A percentile compares a stretch with the other conserved stretches of the same genome.
Conservation (phyloP, 2,797 vertebrate genomes). For the Epinephelus malabaricus region DNA sequence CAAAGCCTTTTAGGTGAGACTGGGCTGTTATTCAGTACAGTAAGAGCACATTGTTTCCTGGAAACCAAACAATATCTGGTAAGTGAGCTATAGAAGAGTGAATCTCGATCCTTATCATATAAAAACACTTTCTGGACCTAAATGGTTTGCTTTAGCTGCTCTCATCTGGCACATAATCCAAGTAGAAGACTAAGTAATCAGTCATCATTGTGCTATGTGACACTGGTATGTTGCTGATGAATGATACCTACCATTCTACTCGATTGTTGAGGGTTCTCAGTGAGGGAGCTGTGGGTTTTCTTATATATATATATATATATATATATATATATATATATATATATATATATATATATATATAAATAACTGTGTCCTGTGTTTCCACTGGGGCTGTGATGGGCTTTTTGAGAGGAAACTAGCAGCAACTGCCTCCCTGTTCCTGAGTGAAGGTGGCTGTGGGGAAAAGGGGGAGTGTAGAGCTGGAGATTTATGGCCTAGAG, state of each 20-base stretch:
- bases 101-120: constrained; percentile 69
- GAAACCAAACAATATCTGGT: constrained; percentile 58
- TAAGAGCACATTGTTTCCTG: constrained; percentile 48
- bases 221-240: constrained; percentile 76
- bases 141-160: constrained; percentile 62
- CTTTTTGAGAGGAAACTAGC: constrained; percentile 75
- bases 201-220: constrained; percentile 80
- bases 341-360: constrained; percentile 24
- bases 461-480: constrained; percentile 68
- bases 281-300: constrained; percentile 41
- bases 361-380: constrained; percentile 39
- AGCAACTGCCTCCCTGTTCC: constrained; percentile 73
- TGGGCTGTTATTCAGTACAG: constrained; percentile 36
- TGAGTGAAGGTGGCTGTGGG: constrained; percentile 76
- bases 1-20: constrained; percentile 49
- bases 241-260: constrained; percentile 68
- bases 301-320: constrained; percentile 22
- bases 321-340: constrained; percentile 28
- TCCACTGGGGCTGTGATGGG: constrained; percentile 60
- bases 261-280: constrained; percentile 56
- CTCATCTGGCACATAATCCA: constrained; percentile 69
- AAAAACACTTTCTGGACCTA: constrained; percentile 67
- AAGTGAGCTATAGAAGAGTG: constrained; percentile 59
- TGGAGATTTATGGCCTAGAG: constrained; percentile 87
- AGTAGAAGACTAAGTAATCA: constrained; percentile 74